phyloP scores from a whole-genome alignment of 2,888 invertebrate species.

The Tridacna gigas region DNA sequence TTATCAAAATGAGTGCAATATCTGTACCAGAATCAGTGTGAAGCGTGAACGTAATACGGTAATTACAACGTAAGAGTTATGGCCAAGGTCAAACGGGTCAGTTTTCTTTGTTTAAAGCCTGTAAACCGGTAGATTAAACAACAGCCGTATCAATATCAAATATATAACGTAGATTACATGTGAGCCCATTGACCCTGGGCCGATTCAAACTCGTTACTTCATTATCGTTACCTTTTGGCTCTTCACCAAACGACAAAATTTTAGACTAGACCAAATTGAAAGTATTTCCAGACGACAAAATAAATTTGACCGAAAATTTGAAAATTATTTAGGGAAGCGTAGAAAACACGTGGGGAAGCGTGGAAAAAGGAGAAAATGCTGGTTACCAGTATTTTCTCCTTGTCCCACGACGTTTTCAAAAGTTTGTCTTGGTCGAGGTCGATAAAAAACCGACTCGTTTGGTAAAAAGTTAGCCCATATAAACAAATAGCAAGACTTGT shows the following conservation, averaged over 20 bases:
- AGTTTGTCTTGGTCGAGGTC: too few species aligned
- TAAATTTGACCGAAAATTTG: too few species aligned
- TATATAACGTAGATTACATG: slow-evolving; percentile 21
- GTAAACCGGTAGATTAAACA: slow-evolving; percentile 24
- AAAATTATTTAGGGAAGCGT: too few species aligned
- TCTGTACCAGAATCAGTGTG: background rate
- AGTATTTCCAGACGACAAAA: too few species aligned
- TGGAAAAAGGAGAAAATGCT: too few species aligned
- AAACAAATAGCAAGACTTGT: slow-evolving; percentile 8
- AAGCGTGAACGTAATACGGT: slow-evolving; percentile 18
- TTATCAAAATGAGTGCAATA: background rate
- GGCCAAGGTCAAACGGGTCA: slow-evolving; percentile 22
- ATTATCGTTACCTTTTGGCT: background rate
- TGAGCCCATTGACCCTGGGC: slow-evolving; percentile 9
- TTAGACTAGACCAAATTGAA: background rate
- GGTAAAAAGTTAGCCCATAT: background rate
- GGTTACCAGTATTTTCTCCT: too few species aligned
- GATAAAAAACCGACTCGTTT: too few species aligned
- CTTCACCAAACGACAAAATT: background rate
- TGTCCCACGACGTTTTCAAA: too few species aligned
- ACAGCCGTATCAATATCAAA: slow-evolving; percentile 22
- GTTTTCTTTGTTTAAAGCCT: slow-evolving; percentile 26
- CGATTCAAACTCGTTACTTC: background rate
- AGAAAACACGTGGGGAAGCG: too few species aligned
- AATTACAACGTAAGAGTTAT: slow-evolving; percentile 24